Evolutionary conservation across 2,888 invertebrate genomes (phyloP).

Genomic region (Erynnis tages): DNA sequence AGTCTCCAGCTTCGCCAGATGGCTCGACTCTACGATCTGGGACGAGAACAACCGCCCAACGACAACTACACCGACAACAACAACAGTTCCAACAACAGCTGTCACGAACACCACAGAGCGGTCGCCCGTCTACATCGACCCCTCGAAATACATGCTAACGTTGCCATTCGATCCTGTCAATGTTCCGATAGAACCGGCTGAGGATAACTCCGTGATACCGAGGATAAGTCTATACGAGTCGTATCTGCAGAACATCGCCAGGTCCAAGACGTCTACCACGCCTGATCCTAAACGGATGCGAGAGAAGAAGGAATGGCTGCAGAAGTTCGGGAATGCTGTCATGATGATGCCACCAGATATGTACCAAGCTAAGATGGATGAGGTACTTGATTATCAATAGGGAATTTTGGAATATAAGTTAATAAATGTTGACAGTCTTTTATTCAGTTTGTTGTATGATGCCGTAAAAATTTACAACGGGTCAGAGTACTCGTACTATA

Average conservation of each 20-base stretch:
- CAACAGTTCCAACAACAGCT: not conserved
- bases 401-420: no score
- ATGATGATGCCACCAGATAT: constrained; percentile 42
- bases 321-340: constrained; percentile 47
- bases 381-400: constrained; percentile 17
- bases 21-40: constrained; percentile 71
- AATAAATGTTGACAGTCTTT: no score
- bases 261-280: constrained; percentile 52
- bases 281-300: constrained; percentile 38
- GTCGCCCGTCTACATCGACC: constrained; percentile 43
- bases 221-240: constrained; percentile 71
- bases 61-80: constrained; percentile 30
- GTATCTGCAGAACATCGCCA: constrained; percentile 58
- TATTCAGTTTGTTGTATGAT: no score
- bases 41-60: constrained; percentile 62
- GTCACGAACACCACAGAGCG: constrained; percentile 36
- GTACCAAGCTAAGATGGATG: not conserved
- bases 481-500: no score
- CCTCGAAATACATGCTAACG: constrained; percentile 57
- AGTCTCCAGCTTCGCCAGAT: constrained; percentile 55
- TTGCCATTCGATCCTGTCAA: constrained; percentile 69
- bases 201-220: constrained; percentile 67
- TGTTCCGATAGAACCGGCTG: constrained; percentile 66
- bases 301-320: constrained; percentile 44
- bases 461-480: no score